Percentiles rank a stretch among this genome's conserved stretches.
Evolutionary conservation across 2,888 invertebrate species (phyloP).

Genomic region (Tiliacea aurago): DNA sequence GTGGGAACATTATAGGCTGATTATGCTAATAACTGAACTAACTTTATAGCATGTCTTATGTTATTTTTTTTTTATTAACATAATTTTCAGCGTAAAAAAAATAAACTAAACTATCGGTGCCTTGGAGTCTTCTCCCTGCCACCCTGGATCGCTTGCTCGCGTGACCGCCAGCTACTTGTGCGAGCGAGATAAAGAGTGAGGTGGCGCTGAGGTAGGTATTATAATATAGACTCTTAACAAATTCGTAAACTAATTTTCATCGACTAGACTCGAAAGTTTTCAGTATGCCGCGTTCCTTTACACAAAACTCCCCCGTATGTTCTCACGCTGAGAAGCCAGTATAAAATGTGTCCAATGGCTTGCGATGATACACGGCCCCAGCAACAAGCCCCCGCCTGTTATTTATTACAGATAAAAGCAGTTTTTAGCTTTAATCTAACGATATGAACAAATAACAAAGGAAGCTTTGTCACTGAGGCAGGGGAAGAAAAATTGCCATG

Average conservation of each 20-base stretch:
- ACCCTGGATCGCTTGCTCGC: too few species aligned
- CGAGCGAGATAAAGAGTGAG: too few species aligned
- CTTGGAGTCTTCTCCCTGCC: too few species aligned
- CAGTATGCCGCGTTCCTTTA: not conserved
- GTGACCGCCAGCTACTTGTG: too few species aligned
- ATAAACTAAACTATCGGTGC: too few species aligned
- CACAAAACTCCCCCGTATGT: slow-evolving; percentile 17
- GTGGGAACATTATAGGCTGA: too few species aligned
- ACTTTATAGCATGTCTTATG: too few species aligned
- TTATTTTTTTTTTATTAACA: too few species aligned
- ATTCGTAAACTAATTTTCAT: not conserved
- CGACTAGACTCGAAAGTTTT: not conserved
- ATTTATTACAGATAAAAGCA: slow-evolving; percentile 60
- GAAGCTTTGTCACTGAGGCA: slow-evolving; percentile 17
- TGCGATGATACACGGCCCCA: slow-evolving; percentile 55
- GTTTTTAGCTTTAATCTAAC: slow-evolving; percentile 56
- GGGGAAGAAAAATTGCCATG: slow-evolving; percentile 2
- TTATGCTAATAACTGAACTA: too few species aligned
- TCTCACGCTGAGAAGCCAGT: slow-evolving; percentile 24
- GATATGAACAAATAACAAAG: slow-evolving; percentile 48
- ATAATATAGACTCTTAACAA: too few species aligned
- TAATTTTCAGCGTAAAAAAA: too few species aligned
- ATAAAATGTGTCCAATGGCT: slow-evolving; percentile 61
- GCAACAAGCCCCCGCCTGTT: slow-evolving; percentile 55
- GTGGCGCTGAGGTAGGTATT: too few species aligned